Evolutionary conservation across 2,113 vertebrate species (phyloP), one percentile per base, ranked within the genome.

Genomic region (Semnornis frantzii): DNA sequence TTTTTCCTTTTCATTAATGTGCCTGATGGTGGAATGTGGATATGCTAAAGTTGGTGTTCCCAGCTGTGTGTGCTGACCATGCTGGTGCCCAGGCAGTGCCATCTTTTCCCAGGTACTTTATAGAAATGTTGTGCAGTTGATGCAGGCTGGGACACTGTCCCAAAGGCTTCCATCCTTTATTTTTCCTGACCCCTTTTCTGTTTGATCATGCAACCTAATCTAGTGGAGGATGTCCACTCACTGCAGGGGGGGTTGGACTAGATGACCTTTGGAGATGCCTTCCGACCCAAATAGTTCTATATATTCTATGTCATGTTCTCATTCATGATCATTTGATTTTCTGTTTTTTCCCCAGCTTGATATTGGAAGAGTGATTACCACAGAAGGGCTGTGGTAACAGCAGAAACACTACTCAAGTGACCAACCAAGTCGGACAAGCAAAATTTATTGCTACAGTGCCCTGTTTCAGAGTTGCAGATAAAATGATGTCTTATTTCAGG

Each of bases 41-140:
- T 23, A 37, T 25, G 24, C 17, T 33, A 8, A 5, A 28, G 37
- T 5, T 11, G 2, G 25, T 46, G 48, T 39, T 7, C 37, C n/a
- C 54, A n/a, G 25, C 84, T 48, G 58, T 2, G 15, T 0, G 3
- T 31, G 16, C 28, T 21, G 69, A 3, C 28, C 42, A 4, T 0
- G 3, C 27, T 6, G 6, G 59, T 24, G 70, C 24, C 50, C 76
- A 27, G 13, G 34, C 2, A 5, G 19, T 13, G 25, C 18, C 33
- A 31, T 0, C 15, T 54, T 18, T 33, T 81, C 27, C 24, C 1
- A 3, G 7, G 18, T 11, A 2, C n/a, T 44, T 42, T 39, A 0
- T 0, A 46, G 74, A 57, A 57, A 24, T 8, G 9, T 54, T 0
- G 0, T 4, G n/a, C 2, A 2, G 50, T 33, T 19, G 52, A 33